A percentile compares a stretch with the other conserved stretches of the same genome.
These are phyloP conservation scores for Myripristis murdjan DNA, from an alignment of 2,797 vertebrate species.

Conservation along the genomic window DNA sequence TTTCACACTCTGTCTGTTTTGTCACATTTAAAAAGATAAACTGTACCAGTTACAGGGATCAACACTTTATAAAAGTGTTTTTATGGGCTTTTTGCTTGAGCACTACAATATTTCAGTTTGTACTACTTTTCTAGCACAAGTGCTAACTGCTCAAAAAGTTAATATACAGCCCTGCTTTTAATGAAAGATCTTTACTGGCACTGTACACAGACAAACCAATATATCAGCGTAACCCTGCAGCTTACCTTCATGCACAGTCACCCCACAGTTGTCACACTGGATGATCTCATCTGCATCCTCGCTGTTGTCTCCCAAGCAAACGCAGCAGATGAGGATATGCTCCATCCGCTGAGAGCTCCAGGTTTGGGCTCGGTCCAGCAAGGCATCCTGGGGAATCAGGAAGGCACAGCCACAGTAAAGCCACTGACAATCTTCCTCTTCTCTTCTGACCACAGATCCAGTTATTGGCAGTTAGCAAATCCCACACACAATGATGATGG, in stretches of 20 bases:
- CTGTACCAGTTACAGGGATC: too few relatives aligned
- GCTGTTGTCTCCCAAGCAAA: conserved; percentile 99
- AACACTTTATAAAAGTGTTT: too few relatives aligned
- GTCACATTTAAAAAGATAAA: too few relatives aligned
- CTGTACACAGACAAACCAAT: neutral
- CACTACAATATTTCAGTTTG: too few relatives aligned
- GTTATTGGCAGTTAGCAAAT: conserved; percentile 59
- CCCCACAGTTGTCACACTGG: conserved; percentile 99
- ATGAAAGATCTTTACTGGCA: too few relatives aligned
- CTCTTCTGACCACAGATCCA: conserved; percentile 52
- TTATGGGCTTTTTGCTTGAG: too few relatives aligned
- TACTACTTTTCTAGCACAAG: too few relatives aligned
- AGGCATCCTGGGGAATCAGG: conserved; percentile 87
- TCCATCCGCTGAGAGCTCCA: conserved; percentile 97
- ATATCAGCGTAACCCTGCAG: neutral
- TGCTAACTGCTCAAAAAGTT: too few relatives aligned
- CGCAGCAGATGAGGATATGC: conserved; percentile 98
- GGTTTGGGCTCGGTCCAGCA: conserved; percentile 93
- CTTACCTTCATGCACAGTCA: conserved; percentile 99
- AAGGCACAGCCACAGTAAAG: conserved; percentile 50
- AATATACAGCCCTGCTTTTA: too few relatives aligned
- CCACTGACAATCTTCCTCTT: conserved; percentile 25
- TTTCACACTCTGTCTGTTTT: too few relatives aligned
- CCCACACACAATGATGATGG: conserved; percentile 45
- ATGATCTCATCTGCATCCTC: conserved; percentile 99